Conservation (phyloP, 2,797 vertebrate species). For the Ammospiza maritima region DNA sequence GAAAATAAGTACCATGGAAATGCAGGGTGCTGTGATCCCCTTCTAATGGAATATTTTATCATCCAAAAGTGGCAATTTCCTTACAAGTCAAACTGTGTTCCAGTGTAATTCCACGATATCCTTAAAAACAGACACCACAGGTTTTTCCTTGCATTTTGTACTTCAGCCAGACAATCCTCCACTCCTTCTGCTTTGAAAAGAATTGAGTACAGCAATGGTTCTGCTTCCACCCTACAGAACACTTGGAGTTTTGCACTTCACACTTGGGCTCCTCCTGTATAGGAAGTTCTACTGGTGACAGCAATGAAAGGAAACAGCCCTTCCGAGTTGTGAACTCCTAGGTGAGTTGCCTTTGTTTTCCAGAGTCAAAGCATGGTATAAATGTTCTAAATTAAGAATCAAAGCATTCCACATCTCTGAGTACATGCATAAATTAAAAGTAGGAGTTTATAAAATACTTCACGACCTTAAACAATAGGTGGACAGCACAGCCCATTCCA, state of each 20-base stretch:
- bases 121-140: not conserved
- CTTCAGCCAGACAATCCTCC: not conserved
- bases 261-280: not conserved
- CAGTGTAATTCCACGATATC: not conserved
- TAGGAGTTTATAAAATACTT: conserved; percentile 10
- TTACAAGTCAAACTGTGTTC: not conserved
- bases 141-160: not conserved
- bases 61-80: not conserved
- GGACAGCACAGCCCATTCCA: not conserved
- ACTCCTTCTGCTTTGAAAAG: not conserved
- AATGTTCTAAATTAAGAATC: conserved; percentile 27
- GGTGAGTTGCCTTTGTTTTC: conserved; percentile 23
- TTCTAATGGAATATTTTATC: not conserved
- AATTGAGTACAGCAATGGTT: not conserved
- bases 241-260: not conserved
- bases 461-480: not conserved
- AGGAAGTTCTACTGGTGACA: not conserved
- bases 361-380: not conserved
- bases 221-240: not conserved
- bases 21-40: not conserved
- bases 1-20: not conserved
- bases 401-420: not conserved
- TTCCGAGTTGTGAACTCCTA: not conserved
- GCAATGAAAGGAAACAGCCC: conserved; percentile 6
- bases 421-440: not conserved